phyloP scores from a whole-genome alignment of 2,888 invertebrate genomes.

The Hydrotaea diabolus region DNA sequence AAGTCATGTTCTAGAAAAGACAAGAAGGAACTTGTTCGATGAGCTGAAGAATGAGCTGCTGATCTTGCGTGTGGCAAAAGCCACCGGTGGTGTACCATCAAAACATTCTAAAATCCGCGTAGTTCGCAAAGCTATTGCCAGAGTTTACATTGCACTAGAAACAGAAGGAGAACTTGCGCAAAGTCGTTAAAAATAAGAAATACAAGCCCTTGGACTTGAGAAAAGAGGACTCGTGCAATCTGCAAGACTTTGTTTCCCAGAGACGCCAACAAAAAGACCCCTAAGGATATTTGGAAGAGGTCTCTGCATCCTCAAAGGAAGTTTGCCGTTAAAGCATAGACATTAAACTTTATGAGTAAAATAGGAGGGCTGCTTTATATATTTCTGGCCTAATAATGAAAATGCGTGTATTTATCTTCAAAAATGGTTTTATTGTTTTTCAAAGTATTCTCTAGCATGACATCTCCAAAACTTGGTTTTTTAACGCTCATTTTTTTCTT shows the following conservation, averaged over 20 bases:
- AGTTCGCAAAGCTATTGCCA: constrained; percentile 98
- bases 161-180: constrained; percentile 99
- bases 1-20: constrained; percentile 97
- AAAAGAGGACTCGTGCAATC: constrained; percentile 99
- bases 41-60: no score
- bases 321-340: no score
- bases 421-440: constrained; percentile 94
- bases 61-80: no score
- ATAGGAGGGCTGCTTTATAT: no score
- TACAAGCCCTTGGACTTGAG: constrained; percentile 98
- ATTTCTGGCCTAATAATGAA: no score
- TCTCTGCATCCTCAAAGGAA: no score
- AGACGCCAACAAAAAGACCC: constrained; percentile 92
- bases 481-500: no score
- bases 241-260: no score
- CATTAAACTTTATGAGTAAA: no score
- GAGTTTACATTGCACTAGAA: constrained; percentile 99
- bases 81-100: constrained; percentile 99
- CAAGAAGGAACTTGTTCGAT: constrained; percentile 97
- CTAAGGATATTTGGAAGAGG: constrained; percentile 93
- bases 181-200: constrained; percentile 96
- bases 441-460: no score
- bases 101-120: constrained; percentile 99
- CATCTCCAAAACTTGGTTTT: no score
- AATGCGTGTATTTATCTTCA: constrained; percentile 93